Evolutionary conservation across 2,113 vertebrate species (phyloP).

Genomic region (Tinamus guttatus): DNA sequence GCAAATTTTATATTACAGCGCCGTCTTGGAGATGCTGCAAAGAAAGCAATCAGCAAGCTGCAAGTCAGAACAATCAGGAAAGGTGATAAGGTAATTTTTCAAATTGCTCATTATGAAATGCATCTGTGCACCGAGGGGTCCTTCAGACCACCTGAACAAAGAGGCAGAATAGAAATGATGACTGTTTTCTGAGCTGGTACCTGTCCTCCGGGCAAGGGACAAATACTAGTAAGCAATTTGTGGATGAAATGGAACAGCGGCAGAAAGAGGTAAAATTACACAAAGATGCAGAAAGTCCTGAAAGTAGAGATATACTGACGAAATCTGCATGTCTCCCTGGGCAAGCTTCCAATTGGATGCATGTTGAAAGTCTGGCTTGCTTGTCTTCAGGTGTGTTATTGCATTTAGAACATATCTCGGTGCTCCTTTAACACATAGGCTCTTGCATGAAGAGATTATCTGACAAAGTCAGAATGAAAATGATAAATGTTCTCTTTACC

Average conservation of each 20-base stretch:
- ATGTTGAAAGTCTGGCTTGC: neutral
- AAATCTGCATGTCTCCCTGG: neutral
- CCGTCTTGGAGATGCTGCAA: conserved; percentile 95
- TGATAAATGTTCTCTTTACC: conserved; percentile 56
- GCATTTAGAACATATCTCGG: neutral
- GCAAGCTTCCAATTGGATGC: neutral
- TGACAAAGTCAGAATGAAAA: neutral
- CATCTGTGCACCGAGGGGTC: neutral
- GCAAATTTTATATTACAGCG: conserved; percentile 83
- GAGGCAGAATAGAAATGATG: neutral
- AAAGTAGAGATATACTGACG: neutral
- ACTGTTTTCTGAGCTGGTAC: neutral
- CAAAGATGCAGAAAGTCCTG: neutral
- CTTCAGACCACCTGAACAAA: neutral
- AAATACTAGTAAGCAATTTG: neutral
- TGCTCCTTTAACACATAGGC: neutral
- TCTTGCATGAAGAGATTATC: neutral
- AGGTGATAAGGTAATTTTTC: conserved; percentile 92
- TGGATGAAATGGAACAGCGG: fast-evolving
- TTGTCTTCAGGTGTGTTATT: neutral
- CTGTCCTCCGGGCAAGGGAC: neutral
- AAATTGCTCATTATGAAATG: conserved; percentile 9
- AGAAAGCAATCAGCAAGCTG: conserved; percentile 97
- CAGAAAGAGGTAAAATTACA: neutral
- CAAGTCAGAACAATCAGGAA: conserved; percentile 95